Percentiles rank a stretch among this genome's conserved stretches.
Conservation (phyloP, 2,797 vertebrate genomes). For the Vespertilio murinus region DNA sequence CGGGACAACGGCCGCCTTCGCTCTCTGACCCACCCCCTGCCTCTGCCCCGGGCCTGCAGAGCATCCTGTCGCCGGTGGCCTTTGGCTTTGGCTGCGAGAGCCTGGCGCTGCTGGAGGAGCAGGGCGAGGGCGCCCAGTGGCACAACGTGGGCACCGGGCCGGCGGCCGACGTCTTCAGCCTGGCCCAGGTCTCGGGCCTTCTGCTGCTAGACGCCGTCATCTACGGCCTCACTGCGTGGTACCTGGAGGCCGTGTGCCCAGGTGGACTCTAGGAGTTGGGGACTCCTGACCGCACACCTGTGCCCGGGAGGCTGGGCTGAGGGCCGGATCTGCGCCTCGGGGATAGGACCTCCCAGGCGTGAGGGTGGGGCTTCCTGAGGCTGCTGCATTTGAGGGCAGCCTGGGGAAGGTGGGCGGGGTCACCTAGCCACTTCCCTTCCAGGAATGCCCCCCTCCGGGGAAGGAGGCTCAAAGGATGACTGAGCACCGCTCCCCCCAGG, state of each 20-base stretch:
- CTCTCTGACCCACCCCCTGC: not conserved
- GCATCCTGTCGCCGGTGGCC: slow-evolving; percentile 93
- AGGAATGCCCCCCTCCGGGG: not conserved
- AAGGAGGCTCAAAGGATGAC: not conserved
- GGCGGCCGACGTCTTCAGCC: slow-evolving; percentile 88
- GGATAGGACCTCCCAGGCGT: too few relatives aligned
- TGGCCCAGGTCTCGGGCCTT: slow-evolving; percentile 86
- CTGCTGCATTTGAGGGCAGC: rapidly evolving
- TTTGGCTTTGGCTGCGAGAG: slow-evolving; percentile 95
- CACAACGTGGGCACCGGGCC: slow-evolving; percentile 88
- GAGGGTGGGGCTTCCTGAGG: not conserved
- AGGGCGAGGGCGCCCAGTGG: slow-evolving; percentile 94
- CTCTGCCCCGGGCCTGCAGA: slow-evolving; percentile 84
- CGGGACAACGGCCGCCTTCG: rapidly evolving
- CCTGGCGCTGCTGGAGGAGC: slow-evolving; percentile 93
- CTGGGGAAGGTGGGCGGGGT: not conserved
- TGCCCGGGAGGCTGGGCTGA: not conserved
- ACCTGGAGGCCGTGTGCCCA: slow-evolving; percentile 92
- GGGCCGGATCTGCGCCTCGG: rapidly evolving
- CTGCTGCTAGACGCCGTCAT: slow-evolving; percentile 90
- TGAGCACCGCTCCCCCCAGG: not conserved
- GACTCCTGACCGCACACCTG: not conserved
- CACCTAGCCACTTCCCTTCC: not conserved
- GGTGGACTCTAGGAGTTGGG: slow-evolving; percentile 81
- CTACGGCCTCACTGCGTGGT: slow-evolving; percentile 90